Conservation (phyloP, 2,113 vertebrate species). For the Todiramphus saurophagus region DNA sequence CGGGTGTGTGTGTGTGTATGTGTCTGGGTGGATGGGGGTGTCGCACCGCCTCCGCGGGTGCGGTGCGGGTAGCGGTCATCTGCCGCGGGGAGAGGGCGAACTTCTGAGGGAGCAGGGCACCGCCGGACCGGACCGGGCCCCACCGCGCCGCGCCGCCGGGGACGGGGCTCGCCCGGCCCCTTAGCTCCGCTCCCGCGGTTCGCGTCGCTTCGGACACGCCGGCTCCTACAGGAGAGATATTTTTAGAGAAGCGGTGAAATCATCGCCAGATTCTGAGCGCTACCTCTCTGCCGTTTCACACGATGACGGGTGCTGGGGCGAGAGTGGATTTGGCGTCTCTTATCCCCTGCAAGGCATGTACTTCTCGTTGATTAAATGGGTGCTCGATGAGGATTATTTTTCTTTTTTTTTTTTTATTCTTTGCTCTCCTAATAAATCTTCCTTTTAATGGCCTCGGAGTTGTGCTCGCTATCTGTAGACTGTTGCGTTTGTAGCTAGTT, state of each 20-base stretch:
- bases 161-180: background rate
- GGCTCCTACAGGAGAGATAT: background rate
- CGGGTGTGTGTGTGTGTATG: background rate
- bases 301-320: background rate
- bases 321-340: background rate
- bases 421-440: background rate
- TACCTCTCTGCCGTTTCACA: background rate
- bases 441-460: background rate
- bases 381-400: background rate
- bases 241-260: conserved; percentile 1
- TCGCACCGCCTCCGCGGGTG: background rate
- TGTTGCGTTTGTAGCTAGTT: conserved; percentile 31
- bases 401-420: background rate
- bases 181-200: background rate
- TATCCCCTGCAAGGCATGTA: background rate
- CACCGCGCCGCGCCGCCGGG: background rate
- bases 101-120: background rate
- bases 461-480: background rate
- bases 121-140: background rate
- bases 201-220: background rate
- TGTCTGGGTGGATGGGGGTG: background rate
- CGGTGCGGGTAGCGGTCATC: background rate
- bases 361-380: background rate
- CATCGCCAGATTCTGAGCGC: background rate
- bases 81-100: background rate